phyloP scores from a whole-genome alignment of 2,888 invertebrate species.

The Andrena chrysosceles region DNA sequence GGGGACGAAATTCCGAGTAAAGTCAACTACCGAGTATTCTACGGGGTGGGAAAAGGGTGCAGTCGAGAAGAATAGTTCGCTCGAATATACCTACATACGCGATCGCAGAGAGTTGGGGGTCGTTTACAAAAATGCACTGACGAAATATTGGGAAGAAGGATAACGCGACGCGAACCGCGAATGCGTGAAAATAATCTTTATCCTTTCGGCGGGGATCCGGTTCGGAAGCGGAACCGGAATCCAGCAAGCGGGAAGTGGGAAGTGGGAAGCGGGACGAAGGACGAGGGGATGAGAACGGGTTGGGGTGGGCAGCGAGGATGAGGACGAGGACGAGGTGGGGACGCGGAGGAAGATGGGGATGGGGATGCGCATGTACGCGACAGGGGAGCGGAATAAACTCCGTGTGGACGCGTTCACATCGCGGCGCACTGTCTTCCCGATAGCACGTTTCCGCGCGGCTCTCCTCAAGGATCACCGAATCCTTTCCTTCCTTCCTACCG shows the following conservation, averaged over 20 bases:
- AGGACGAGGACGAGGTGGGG: constrained; percentile 31
- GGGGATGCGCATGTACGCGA: constrained; percentile 70
- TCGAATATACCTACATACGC: neutral
- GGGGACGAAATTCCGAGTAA: constrained; percentile 19
- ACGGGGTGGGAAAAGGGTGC: neutral
- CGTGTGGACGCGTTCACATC: constrained; percentile 76
- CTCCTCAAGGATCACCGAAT: constrained; percentile 3
- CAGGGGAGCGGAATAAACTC: constrained; percentile 72
- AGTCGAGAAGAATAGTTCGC: neutral
- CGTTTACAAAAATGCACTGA: neutral
- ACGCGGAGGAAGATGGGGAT: constrained; percentile 41
- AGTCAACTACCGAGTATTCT: constrained; percentile 20
- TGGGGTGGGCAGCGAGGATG: constrained; percentile 29
- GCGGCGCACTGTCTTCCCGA: constrained; percentile 76
- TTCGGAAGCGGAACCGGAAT: constrained; percentile 73
- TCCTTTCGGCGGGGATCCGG: constrained; percentile 69
- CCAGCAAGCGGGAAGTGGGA: constrained; percentile 40
- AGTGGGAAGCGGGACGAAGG: constrained; percentile 19
- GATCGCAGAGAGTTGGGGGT: neutral
- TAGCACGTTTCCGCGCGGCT: constrained; percentile 68
- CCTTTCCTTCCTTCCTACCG: neutral
- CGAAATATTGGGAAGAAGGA: constrained; percentile 19
- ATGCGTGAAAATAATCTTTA: constrained; percentile 71
- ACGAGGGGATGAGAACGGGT: constrained; percentile 56
- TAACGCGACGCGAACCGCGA: constrained; percentile 42